Evolutionary conservation across 2,888 invertebrate genomes (phyloP), one percentile per base, ranked within the genome.

Genomic region (Chrysodeixis includens): DNA sequence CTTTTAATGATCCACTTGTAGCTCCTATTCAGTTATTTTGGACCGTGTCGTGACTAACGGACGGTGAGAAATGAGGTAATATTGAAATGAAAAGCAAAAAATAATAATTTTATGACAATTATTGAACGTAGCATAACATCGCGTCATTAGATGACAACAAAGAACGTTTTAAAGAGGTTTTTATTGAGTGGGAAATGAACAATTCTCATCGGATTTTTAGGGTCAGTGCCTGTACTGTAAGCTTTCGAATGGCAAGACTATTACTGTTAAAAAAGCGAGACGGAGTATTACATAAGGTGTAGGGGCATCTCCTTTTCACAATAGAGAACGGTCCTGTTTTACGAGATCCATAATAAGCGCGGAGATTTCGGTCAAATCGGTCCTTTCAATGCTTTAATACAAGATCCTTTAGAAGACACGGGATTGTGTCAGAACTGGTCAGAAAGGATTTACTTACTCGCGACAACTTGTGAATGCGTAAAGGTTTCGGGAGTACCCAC

Each of bases 101-200:
- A 83, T 79, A n/a, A 81, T 84, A 82, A 88, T 86, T 87, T 84
- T 78, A 76, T 75, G 76, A 81, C 84, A 86, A 83, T 76, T 79
- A 69, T 76, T 69, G 63, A 76, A 73, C 72, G 77, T 85, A 87
- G 78, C 85, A 83, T 88, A 86, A 86, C 87, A 85, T 88, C 86
- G 71, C 66, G 66, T 74, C 76, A 71, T 79, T 74, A 65, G 69
- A 76, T 71, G 83, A 87, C 86, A 87, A 90, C 88, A 90, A 90
- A 90, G 86, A 83, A 78, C 81, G 85, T 88, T 87, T 88, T 83
- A 85, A 79, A 81, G 81, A 86, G 86, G 88, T 86, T 89, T 86
- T 88, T 85, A 86, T 86, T 86, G 82, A 83, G 60, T 70, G 56
- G 55, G 77, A 81, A 87, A 88, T 88, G 88, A 87, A 87, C 81